Evolutionary conservation across 2,888 invertebrate genomes (phyloP), one percentile per base, ranked within the genome.

Genomic region (Drosophila acutilabella): DNA sequence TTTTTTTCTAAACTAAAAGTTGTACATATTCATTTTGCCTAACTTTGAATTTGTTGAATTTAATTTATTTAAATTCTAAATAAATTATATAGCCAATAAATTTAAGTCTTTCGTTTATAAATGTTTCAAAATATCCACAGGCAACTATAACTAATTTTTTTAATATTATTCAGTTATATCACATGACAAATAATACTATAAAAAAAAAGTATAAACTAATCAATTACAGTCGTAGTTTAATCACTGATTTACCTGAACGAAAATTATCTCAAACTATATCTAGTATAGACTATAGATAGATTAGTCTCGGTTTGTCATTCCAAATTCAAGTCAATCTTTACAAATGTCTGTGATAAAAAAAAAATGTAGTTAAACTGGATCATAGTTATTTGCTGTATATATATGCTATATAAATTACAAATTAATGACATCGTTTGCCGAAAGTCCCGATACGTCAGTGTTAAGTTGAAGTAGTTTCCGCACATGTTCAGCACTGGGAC

Each of bases 391-490:
- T 30, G 8, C 6, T 1, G 8, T 30, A 30, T 0, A 30, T 2
- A 30, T 8, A 30, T 5, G 8, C 7, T 8, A 30, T 30, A 30
- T 30, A 30, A 30, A 30, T 30, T 30, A 30, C 30, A 30, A 30
- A 30, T 30, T 30, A 5, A 8, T 7, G 1, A 74, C 8, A 20
- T 78, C 69, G 0, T 30, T 42, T 11, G 58, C 50, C 1, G 68
- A 3, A 0, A 74, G 54, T 5, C 75, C 80, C 2, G 75, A 66
- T 8, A 6, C 4, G 2, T 8, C 11, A 0, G 16, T 4, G 23
- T 74, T 44, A 2, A 68, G 10, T 1, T 68, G 20, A 4, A 75
- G 18, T 16, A 75, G 23, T 7, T 11, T 10, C 1, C 48, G 8
- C 0, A 79, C 38, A 18, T 18, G 26, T 0, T 14, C 33, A 2